Evolutionary conservation across 2,113 vertebrate species (phyloP).

Genomic region (Typhlomys cinereus): DNA sequence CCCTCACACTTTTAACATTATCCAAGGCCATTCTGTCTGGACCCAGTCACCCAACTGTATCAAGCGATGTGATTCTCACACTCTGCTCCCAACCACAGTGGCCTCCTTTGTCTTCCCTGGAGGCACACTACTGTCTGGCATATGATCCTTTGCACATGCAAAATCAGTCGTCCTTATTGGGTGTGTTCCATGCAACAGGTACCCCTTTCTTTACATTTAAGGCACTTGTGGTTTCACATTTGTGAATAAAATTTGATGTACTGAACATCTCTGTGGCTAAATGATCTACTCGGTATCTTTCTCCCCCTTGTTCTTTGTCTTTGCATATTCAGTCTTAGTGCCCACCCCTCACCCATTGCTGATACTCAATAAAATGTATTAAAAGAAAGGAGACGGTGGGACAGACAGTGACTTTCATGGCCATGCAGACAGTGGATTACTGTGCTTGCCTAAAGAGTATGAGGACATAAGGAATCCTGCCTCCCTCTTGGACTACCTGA

Average conservation of each 20-base stretch:
- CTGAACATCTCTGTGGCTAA: neutral
- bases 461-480: constrained; percentile 31
- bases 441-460: neutral
- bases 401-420: too few species aligned
- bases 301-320: neutral
- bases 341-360: neutral
- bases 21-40: neutral
- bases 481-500: constrained; percentile 14
- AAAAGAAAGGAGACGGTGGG: neutral
- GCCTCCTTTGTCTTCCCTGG: neutral
- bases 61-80: too few species aligned
- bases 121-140: neutral
- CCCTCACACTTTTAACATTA: neutral
- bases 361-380: neutral
- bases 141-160: neutral
- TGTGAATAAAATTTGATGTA: neutral
- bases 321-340: neutral
- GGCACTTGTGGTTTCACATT: neutral
- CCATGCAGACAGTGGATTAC: constrained; percentile 29
- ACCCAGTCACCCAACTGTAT: accelerated
- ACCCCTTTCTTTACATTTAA: neutral
- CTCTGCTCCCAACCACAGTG: neutral
- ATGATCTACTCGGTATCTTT: neutral
- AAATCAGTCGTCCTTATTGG: neutral
- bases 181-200: neutral